These are phyloP conservation scores for Bubalus kerabau DNA, from an alignment of 2,113 vertebrate species.

Conservation along the genomic window DNA sequence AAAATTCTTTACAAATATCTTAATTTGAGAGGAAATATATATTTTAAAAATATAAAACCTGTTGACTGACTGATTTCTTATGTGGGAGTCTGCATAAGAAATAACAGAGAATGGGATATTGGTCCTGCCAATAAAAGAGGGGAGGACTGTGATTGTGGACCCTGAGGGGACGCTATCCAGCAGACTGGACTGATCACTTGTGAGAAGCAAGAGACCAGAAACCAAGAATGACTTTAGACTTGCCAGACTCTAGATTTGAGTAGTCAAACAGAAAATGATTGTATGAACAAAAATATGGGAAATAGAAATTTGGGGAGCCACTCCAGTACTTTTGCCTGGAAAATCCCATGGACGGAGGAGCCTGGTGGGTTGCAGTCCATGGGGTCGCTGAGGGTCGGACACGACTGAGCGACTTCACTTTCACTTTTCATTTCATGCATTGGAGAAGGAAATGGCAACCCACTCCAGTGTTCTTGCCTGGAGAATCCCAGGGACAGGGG, in stretches of 20 bases:
- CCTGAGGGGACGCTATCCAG: background rate
- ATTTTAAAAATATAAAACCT: background rate
- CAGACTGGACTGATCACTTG: background rate
- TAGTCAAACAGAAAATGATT: background rate
- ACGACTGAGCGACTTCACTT: too few species aligned
- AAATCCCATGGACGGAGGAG: too few species aligned
- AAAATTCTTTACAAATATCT: background rate
- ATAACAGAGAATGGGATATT: background rate
- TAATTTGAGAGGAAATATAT: background rate
- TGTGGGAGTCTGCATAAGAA: background rate
- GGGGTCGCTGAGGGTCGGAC: too few species aligned
- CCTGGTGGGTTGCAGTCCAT: too few species aligned
- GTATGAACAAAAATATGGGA: background rate
- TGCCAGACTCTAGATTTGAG: background rate
- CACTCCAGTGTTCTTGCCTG: too few species aligned
- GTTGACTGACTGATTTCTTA: background rate
- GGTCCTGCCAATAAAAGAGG: background rate
- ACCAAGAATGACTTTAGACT: background rate
- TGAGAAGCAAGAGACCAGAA: background rate
- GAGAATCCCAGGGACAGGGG: too few species aligned
- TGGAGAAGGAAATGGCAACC: too few species aligned
- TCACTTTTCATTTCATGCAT: too few species aligned
- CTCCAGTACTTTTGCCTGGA: too few species aligned
- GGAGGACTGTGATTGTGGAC: background rate
- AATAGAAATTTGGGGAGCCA: background rate